These are phyloP conservation scores for Ormyrus thymus DNA, from an alignment of 2,888 invertebrate genomes.

Conservation along the genomic window DNA sequence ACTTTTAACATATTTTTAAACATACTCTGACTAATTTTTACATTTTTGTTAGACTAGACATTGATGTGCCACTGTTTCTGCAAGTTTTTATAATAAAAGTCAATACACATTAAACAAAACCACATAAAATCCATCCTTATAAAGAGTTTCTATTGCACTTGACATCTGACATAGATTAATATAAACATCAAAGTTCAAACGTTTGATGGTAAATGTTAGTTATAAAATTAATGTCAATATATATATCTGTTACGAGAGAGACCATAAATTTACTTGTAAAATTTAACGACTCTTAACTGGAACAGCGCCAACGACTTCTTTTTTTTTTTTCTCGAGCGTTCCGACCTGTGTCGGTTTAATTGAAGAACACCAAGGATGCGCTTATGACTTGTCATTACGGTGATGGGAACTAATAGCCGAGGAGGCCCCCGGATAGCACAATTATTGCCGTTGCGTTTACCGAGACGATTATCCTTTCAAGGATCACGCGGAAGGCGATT, in stretches of 20 bases:
- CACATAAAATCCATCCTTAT: no score
- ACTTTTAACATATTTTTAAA: conserved; percentile 8
- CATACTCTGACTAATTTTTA: not conserved
- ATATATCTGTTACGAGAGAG: not conserved
- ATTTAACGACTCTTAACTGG: no score
- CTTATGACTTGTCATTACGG: conserved; percentile 11
- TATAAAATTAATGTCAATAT: not conserved
- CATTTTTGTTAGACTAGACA: conserved; percentile 35
- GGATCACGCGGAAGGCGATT: conserved; percentile 5
- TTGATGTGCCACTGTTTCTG: not conserved
- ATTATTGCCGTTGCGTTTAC: conserved; percentile 29
- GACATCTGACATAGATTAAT: not conserved
- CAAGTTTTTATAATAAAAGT: no score
- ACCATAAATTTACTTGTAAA: no score
- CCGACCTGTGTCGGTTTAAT: conserved; percentile 33
- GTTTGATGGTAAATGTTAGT: conserved; percentile 30
- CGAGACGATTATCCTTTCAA: conserved; percentile 12
- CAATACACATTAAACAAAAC: no score
- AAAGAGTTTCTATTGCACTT: no score
- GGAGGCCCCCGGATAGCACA: not conserved
- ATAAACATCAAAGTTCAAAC: conserved; percentile 10
- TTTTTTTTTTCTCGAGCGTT: not conserved
- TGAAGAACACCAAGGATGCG: conserved; percentile 13
- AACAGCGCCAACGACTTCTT: no score
- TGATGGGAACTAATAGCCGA: not conserved